A percentile compares a stretch with the other conserved stretches of the same genome.
These are phyloP conservation scores for Coryphaenoides rupestris DNA, from an alignment of 2,113 vertebrate genomes.

Conservation along the genomic window DNA sequence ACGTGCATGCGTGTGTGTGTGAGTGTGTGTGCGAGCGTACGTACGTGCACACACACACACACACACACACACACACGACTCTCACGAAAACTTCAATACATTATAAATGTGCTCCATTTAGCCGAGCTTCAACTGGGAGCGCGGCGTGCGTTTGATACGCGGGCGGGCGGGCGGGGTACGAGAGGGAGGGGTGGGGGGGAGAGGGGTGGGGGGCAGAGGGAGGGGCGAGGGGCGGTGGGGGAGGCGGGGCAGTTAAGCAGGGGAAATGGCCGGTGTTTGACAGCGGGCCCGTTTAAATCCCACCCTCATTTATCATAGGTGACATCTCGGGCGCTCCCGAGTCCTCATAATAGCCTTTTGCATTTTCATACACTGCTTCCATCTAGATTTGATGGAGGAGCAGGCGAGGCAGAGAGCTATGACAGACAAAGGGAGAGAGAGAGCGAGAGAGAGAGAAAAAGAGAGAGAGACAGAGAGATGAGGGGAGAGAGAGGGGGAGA, in stretches of 20 bases:
- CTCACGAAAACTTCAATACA: conserved; percentile 65
- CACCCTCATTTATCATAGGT: conserved; percentile 71
- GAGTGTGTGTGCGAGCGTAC: neutral
- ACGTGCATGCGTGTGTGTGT: neutral
- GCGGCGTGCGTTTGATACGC: conserved; percentile 67
- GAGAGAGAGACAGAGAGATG: conserved; percentile 21
- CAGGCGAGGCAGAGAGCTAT: neutral
- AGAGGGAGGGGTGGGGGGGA: conserved; percentile 39
- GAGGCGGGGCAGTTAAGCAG: neutral
- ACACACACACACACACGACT: too few species aligned
- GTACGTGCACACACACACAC: conserved; percentile 2
- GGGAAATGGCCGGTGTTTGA: conserved; percentile 51
- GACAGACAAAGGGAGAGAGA: neutral
- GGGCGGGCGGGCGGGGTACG: conserved; percentile 67
- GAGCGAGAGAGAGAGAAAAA: neutral
- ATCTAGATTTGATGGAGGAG: conserved; percentile 54
- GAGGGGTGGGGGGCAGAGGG: neutral
- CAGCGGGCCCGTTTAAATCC: conserved; percentile 68
- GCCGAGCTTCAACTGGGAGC: conserved; percentile 61
- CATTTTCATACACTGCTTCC: conserved; percentile 59
- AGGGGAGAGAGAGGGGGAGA: neutral
- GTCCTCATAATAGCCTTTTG: conserved; percentile 69
- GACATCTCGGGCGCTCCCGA: conserved; percentile 54
- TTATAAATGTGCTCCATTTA: conserved; percentile 76
- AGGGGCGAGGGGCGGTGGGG: neutral